Evolutionary conservation across 2,113 vertebrate genomes (phyloP).

Genomic region (Alosa alosa): DNA sequence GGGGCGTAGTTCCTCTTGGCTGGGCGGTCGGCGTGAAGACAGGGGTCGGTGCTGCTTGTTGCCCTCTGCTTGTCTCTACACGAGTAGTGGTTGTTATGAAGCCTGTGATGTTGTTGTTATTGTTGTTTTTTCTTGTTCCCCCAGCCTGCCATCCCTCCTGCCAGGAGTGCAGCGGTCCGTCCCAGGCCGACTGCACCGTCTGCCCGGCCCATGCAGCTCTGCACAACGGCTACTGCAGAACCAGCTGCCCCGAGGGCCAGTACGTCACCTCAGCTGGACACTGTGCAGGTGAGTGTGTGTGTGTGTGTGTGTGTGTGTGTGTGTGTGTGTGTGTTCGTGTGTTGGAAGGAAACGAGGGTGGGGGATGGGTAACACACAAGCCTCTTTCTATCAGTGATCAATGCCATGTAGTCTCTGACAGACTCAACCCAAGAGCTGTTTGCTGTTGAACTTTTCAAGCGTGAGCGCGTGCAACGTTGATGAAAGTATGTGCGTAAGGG

Average conservation of each 20-base stretch:
- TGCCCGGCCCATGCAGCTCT: conserved; percentile 72
- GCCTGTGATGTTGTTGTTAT: neutral
- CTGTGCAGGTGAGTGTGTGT: conserved; percentile 78
- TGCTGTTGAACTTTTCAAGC: neutral
- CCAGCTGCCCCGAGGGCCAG: conserved; percentile 73
- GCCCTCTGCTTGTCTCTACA: neutral
- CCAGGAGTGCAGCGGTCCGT: conserved; percentile 70
- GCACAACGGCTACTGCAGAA: conserved; percentile 67
- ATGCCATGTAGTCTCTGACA: neutral
- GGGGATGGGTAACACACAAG: neutral
- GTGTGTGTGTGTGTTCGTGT: neutral
- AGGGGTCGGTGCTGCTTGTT: neutral
- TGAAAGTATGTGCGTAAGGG: neutral
- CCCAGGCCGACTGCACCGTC: conserved; percentile 67
- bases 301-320: neutral
- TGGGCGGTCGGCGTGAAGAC: neutral
- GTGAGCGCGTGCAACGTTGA: neutral
- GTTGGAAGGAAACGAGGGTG: neutral
- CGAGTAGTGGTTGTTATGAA: neutral
- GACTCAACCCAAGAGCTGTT: neutral
- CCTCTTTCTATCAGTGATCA: neutral
- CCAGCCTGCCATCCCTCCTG: conserved; percentile 82
- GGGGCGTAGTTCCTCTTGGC: neutral
- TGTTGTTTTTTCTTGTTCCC: neutral
- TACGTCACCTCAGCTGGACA: conserved; percentile 76